Percentiles rank a stretch among this genome's conserved stretches.
Evolutionary conservation across 1,140 invertebrate species (phyloP).

Genomic region (Euborellia annulipes): DNA sequence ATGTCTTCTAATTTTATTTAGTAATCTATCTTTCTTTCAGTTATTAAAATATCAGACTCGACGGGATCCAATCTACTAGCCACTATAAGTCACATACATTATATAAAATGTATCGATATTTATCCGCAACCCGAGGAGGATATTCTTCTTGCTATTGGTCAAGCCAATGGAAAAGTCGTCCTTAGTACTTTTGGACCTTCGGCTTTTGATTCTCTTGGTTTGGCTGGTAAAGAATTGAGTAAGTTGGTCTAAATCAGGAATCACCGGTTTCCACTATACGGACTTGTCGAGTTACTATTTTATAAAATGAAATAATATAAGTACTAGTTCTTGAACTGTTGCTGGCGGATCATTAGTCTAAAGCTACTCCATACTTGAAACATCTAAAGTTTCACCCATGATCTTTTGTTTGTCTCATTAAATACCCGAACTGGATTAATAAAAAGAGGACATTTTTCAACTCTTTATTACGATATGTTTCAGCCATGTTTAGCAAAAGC

Average conservation of each 20-base stretch:
- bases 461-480: no score
- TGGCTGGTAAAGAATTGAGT: conserved; percentile 65
- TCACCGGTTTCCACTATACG: no score
- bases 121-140: conserved; percentile 51
- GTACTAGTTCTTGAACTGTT: no score
- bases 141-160: conserved; percentile 65
- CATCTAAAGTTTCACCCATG: no score
- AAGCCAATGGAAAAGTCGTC: conserved; percentile 69
- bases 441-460: no score
- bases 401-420: no score
- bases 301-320: no score
- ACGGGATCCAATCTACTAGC: conserved; percentile 48
- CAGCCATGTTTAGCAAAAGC: no score
- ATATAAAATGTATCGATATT: conserved; percentile 63
- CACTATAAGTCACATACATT: conserved; percentile 45
- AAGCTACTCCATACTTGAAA: no score
- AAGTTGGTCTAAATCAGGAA: no score
- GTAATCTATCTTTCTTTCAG: conserved; percentile 34
- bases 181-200: conserved; percentile 62
- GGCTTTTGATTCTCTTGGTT: conserved; percentile 42
- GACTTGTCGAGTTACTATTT: neutral
- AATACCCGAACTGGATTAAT: no score
- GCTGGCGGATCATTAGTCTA: no score
- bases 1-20: conserved; percentile 12
- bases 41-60: conserved; percentile 45